Evolutionary conservation across 1,140 invertebrate genomes (phyloP), one percentile per base, ranked within the genome.

Genomic region (Psix sp.): DNA sequence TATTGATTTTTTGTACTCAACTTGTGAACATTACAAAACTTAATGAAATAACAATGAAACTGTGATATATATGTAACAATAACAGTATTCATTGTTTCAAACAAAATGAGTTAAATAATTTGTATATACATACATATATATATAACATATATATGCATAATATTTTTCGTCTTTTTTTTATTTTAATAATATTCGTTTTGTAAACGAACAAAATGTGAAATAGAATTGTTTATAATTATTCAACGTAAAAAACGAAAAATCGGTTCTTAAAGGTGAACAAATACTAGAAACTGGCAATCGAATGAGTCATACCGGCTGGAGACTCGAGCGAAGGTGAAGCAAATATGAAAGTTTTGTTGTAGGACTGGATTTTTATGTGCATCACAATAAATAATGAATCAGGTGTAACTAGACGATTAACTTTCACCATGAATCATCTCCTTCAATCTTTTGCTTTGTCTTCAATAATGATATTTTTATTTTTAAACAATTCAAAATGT

Each of bases 291-390:
- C 21, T 42, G 5, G 24, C 21, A 24, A n/a, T n/a, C n/a, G n/a
- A n/a, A n/a, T 62, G 57, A 62, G 24, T 49, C 57, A 62, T 21
- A 40, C 33, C 20, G 35, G 21, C 14, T 31, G 36, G 17, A 52
- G 49, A 38, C 33, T 60, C 24, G 5, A 15, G 13, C 38, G 21
- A 62, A 60, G 56, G 42, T 21, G 42, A 57, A 43, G 54, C 26
- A 35, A 45, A 45, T 48, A 60, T 62, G 57, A 62, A 62, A 62
- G 57, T 62, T 35, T 21, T 43, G 21, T 10, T 11, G 9, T 43
- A 49, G 48, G 35, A 21, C 13, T 1, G 1, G 36, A 26, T 52
- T 52, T 63, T 63, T 49, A n/a, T 10, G 16, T 10, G 38, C 10
- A 16, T 2, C 9, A 33, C 43, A 42, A 40, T 40, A 42, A 39